Evolutionary conservation across 1,140 invertebrate species (phyloP).

Genomic region (Bombus haemorrhoidalis): DNA sequence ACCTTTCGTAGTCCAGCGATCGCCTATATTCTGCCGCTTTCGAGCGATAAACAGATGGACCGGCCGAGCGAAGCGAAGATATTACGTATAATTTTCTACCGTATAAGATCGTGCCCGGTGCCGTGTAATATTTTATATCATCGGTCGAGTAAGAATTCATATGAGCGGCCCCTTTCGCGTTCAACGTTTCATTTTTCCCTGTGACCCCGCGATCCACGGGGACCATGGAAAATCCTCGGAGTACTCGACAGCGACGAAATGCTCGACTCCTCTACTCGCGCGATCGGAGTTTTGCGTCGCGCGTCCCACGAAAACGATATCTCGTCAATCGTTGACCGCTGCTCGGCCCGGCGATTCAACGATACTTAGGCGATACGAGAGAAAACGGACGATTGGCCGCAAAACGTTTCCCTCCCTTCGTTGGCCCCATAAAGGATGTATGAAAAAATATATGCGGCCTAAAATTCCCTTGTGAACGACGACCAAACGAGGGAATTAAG

Average conservation of each 20-base stretch:
- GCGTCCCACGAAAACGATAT: no score
- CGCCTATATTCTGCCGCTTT: fast-evolving
- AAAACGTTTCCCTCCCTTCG: constrained; percentile 10
- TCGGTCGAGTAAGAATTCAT: constrained; percentile 77
- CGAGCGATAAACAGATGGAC: background rate
- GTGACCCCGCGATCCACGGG: background rate
- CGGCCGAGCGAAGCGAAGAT: constrained; percentile 44
- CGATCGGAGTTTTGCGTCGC: no score
- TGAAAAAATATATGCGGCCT: constrained; percentile 29
- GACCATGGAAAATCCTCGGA: constrained; percentile 43
- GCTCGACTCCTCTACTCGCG: fast-evolving
- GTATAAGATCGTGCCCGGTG: background rate
- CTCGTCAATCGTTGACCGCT: no score
- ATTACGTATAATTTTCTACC: constrained; percentile 68
- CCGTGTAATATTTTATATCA: constrained; percentile 78
- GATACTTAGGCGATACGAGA: background rate
- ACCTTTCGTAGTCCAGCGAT: no score
- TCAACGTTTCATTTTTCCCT: background rate
- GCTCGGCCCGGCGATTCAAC: no score
- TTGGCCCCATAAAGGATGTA: constrained; percentile 6
- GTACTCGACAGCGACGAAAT: no score
- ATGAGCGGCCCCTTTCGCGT: constrained; percentile 46
- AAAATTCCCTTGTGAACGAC: constrained; percentile 46
- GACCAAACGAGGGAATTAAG: constrained; percentile 52
- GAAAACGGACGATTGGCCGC: no score